Conservation (phyloP, 1,140 invertebrate species). For the Coboldia fuscipes region DNA sequence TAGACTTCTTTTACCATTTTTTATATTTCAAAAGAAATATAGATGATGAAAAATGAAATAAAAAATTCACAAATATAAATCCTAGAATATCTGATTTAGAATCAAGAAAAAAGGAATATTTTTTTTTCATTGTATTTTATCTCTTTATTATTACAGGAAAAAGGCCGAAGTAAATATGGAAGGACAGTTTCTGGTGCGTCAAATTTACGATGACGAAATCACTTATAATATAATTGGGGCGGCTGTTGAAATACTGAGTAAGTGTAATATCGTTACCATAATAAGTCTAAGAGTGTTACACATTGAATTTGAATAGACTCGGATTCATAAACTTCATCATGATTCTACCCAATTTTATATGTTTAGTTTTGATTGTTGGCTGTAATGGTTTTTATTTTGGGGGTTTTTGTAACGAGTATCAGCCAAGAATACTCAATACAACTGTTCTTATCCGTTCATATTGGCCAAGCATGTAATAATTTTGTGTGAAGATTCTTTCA, state of each 20-base stretch:
- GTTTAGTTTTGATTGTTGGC: no score
- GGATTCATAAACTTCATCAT: no score
- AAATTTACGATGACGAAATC: constrained; percentile 88
- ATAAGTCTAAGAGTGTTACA: not conserved
- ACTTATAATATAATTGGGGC: constrained; percentile 85
- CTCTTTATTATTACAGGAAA: constrained; percentile 36
- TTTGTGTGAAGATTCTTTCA: no score
- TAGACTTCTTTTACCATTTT: not conserved
- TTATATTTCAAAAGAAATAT: not conserved
- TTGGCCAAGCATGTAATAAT: no score
- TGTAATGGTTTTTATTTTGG: no score
- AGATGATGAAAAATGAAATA: not conserved
- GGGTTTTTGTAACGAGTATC: no score
- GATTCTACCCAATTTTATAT: no score
- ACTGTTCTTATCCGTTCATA: no score
- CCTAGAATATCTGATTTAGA: not conserved
- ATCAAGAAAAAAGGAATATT: not conserved
- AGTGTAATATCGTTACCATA: no score
- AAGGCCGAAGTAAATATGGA: constrained; percentile 85
- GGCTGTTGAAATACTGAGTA: constrained; percentile 75
- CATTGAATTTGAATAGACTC: not conserved
- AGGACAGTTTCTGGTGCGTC: constrained; percentile 79
- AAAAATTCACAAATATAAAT: not conserved
- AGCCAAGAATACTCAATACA: no score
- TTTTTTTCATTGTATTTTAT: not conserved